Evolutionary conservation across 2,888 invertebrate species (phyloP), one percentile per base, ranked within the genome.

Genomic region (Panopea generosa): DNA sequence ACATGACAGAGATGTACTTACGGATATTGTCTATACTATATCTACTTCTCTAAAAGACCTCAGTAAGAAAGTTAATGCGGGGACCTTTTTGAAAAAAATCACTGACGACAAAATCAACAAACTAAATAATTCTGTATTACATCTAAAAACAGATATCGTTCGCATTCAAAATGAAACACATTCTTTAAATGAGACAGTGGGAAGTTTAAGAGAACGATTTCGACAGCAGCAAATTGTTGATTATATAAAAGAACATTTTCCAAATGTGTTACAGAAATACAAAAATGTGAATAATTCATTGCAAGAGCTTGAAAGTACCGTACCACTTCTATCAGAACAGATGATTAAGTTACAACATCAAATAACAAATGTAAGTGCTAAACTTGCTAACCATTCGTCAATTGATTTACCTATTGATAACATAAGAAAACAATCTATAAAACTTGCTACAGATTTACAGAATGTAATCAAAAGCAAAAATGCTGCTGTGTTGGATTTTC

Each of bases 181-280:
- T 33, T 4, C 33, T 33, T 11, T 33, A 4, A 33, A 33, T 11
- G 11, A 4, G 11, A 7, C 33, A 7, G 4, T 33, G 33, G 11
- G 11, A 7, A 45, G 4, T 4, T 45, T 45, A 45, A 20, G 16
- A 45, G 20, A 45, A 16, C 6, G 16, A 20, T 45, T 9, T 45
- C 6, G 20, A 16, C 45, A 45, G 16, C 70, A 67, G 29, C 66
- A 71, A 59, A 76, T 76, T 18, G 24, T 40, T 20, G 60, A 72
- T 18, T 77, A 65, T 40, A 72, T 77, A 16, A 52, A 68, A 56
- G 43, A 59, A 20, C 43, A 68, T 16, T 77, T 77, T 40, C 77
- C 77, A 14, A 60, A n/a, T 18, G 33, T 77, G 2, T 24, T 69
- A 45, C 9, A 45, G 4, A 20, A 45, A 20, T 45, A 45, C 16